Base-by-base conservation (phyloP, 2,888 invertebrate species). In the Drosophila subquinaria region DNA sequence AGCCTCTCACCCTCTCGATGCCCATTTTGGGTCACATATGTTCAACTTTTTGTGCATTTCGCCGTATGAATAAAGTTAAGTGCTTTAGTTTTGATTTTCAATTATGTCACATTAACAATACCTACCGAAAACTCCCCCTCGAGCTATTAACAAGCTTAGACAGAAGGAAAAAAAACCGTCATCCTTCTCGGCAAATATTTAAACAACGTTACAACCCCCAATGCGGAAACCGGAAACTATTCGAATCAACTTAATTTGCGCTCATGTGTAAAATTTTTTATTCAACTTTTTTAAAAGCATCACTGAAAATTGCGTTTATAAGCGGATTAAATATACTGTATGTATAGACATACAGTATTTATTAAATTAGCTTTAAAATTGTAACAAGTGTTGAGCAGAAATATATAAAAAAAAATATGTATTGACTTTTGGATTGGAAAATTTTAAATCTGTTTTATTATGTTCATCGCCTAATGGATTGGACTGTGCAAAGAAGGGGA, bases 81-180 rank as follows among this genome's bases (percentile, higher is more conserved):
- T 90, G 90, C 90, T 89, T 90, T 81, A 84, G 88, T 90, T 90
- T 90, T 90, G 89, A 82, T 90, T 90, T 89, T 90, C 90, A 90
- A 89, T 90, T 89, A 89, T 89, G 88, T 89, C 88, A 89, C 90
- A 89, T 88, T 90, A 90, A 64, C 87, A 74, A 47, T 60, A 42
- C 40, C 63, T 45, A 36, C 51, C 51, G 38, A 11, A 17, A 23
- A 13, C 40, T 42, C 6, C 52, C 23, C 23, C 36, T 45, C 52
- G 52, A 53, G 75, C 81, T 74, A 67, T 87, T 85, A 81, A 81
- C 76, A 61, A 69, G 88, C 86, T 86, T 86, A 89, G 71, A 69
- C 51, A 53, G 50, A 15, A 33, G 2, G 8, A 30, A 55, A 61
- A 30, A 30, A 43, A 65, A 52, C 35, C 27, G 57, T 48, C 47